phyloP scores from a whole-genome alignment of 1,140 invertebrate genomes.

The fruit fly (Drosophila melanogaster) region DNA sequence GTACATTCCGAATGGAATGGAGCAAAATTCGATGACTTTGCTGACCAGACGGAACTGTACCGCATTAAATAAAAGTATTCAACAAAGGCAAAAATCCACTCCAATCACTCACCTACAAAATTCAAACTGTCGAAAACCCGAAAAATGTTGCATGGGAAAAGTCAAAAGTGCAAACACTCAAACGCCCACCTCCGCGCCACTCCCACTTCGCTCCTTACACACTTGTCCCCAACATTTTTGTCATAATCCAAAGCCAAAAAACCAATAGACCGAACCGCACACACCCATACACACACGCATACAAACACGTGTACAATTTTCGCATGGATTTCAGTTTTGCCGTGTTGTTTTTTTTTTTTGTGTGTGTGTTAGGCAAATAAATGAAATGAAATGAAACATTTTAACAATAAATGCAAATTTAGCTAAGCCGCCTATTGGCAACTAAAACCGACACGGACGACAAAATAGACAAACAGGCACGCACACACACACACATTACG shows the following conservation, averaged over 20 bases:
- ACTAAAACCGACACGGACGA: constrained; percentile 55
- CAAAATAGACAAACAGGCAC: constrained; percentile 60
- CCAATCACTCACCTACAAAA: constrained; percentile 9
- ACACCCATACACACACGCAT: not conserved
- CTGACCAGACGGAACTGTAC: constrained; percentile 19
- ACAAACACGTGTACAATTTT: constrained; percentile 61
- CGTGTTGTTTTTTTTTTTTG: not conserved
- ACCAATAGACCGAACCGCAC: constrained; percentile 65
- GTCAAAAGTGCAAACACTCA: constrained; percentile 43
- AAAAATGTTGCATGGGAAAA: constrained; percentile 23
- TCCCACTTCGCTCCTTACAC: no score
- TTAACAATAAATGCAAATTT: constrained; percentile 83
- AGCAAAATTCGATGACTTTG: constrained; percentile 11
- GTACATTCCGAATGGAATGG: not conserved
- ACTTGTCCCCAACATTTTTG: constrained; percentile 52
- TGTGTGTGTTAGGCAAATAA: constrained; percentile 50
- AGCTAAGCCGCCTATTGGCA: constrained; percentile 74
- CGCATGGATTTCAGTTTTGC: constrained; percentile 50
- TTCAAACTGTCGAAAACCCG: not conserved
- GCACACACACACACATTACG: constrained; percentile 8
- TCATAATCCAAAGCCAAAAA: constrained; percentile 82
- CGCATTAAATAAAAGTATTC: constrained; percentile 2
- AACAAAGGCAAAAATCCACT: constrained; percentile 31
- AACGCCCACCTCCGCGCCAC: not conserved
- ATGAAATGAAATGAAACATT: constrained; percentile 81